Percentiles rank a stretch among this genome's conserved stretches.
phyloP scores from a whole-genome alignment of 1,140 invertebrate species.

The Calephelis nemesis region DNA sequence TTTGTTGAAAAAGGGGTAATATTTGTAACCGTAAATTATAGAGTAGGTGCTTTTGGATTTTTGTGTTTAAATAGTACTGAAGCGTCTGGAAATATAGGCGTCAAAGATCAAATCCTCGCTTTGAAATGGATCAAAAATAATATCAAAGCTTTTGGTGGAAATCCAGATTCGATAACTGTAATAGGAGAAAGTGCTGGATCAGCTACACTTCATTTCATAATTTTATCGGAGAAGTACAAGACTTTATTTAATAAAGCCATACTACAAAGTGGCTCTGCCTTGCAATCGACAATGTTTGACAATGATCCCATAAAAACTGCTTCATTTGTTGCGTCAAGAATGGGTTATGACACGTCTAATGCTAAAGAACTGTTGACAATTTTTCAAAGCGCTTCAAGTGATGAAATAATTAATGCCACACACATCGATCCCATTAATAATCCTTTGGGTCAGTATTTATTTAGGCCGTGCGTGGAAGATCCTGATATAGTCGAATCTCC shows the following conservation, averaged over 20 bases:
- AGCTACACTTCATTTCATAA: constrained; percentile 45
- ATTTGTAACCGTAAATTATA: constrained; percentile 50
- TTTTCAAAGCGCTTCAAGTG: constrained; percentile 33
- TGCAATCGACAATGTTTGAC: constrained; percentile 59
- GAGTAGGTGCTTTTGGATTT: constrained; percentile 74
- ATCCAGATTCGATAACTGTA: constrained; percentile 75
- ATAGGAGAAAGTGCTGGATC: constrained; percentile 74
- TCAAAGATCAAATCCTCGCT: constrained; percentile 80
- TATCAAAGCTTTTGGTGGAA: constrained; percentile 82
- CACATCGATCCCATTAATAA: constrained; percentile 28
- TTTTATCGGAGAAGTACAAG: constrained; percentile 42
- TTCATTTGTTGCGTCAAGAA: constrained; percentile 32
- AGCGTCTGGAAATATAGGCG: constrained; percentile 80
- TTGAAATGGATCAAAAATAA: constrained; percentile 82
- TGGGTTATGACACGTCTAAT: constrained; percentile 41
- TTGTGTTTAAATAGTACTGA: constrained; percentile 74
- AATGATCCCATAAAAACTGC: constrained; percentile 38
- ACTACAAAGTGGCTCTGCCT: constrained; percentile 80
- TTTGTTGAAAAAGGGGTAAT: constrained; percentile 62
- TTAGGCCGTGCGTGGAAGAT: constrained; percentile 42
- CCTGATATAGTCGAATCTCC: constrained; percentile 22
- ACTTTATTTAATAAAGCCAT: constrained; percentile 81
- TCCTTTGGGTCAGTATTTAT: constrained; percentile 33
- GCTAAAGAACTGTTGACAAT: constrained; percentile 35
- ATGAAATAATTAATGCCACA: constrained; percentile 37